Evolutionary conservation across 2,797 vertebrate genomes (phyloP).

Genomic region (Enteromius viviparus): DNA sequence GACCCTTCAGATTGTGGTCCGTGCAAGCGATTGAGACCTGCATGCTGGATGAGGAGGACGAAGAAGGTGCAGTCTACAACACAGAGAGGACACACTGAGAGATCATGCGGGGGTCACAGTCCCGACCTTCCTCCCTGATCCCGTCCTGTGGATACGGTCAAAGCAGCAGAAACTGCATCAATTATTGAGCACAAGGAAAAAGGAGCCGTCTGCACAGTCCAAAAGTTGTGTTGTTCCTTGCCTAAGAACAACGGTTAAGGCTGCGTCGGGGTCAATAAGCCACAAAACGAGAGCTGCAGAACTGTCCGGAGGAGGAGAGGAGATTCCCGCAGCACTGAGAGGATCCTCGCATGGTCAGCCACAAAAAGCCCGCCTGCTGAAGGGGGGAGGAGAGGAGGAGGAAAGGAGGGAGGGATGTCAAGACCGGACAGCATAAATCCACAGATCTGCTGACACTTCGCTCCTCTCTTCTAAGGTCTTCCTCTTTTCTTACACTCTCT

Average conservation of each 20-base stretch:
- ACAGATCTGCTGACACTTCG: slow-evolving; percentile 42
- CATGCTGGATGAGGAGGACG: slow-evolving; percentile 77
- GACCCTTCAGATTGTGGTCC: slow-evolving; percentile 95
- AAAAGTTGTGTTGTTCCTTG: slow-evolving; percentile 29
- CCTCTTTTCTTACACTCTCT: slow-evolving; percentile 32
- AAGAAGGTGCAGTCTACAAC: slow-evolving; percentile 29
- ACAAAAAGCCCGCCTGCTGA: slow-evolving; percentile 55
- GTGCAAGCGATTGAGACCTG: slow-evolving; percentile 99
- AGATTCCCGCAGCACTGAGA: slow-evolving; percentile 56
- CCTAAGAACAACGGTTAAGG: not conserved
- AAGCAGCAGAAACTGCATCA: slow-evolving; percentile 27
- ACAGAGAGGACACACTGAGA: slow-evolving; percentile 30
- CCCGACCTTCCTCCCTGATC: slow-evolving; percentile 23
- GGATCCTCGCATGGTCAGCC: slow-evolving; percentile 54
- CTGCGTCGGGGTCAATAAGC: slow-evolving; percentile 50
- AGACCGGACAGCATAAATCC: slow-evolving; percentile 61
- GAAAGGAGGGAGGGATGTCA: slow-evolving; percentile 55
- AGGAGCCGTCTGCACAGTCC: slow-evolving; percentile 28
- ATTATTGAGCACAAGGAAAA: slow-evolving; percentile 24
- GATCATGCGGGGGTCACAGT: slow-evolving; percentile 29
- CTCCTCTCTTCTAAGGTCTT: slow-evolving; percentile 49
- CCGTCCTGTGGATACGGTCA: slow-evolving; percentile 9
- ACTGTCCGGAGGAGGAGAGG: slow-evolving; percentile 57
- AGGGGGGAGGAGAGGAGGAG: slow-evolving; percentile 56
- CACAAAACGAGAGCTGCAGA: slow-evolving; percentile 53